Percentiles rank a stretch among this genome's conserved stretches.
These are phyloP conservation scores for Drosophila kohkoa DNA, from an alignment of 1,140 invertebrate genomes.

Conservation along the genomic window DNA sequence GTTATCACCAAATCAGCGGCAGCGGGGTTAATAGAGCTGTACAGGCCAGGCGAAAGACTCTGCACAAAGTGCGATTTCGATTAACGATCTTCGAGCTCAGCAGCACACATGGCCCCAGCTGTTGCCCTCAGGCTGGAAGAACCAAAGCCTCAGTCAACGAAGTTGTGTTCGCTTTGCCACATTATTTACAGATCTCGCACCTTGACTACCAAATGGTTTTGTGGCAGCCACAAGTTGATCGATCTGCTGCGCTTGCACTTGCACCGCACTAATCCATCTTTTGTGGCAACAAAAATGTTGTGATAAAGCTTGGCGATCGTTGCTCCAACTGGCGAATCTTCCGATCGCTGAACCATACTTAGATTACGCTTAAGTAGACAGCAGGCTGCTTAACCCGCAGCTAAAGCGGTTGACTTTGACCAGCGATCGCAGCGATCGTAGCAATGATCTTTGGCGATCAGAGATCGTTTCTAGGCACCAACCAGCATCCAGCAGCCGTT, in stretches of 20 bases:
- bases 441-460: constrained; percentile 10
- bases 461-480: constrained; percentile 34
- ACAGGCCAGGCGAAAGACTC: constrained; percentile 4
- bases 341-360: constrained; percentile 57
- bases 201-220: constrained; percentile 54
- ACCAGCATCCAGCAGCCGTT: constrained; percentile 7
- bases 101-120: constrained; percentile 64
- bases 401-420: constrained; percentile 82
- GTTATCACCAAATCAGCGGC: constrained; percentile 81
- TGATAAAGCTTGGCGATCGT: constrained; percentile 65
- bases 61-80: constrained; percentile 45
- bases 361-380: constrained; percentile 81
- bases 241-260: constrained; percentile 67
- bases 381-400: constrained; percentile 79
- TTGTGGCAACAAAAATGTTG: constrained; percentile 57
- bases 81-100: constrained; percentile 43
- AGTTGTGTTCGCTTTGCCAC: constrained; percentile 56
- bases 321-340: constrained; percentile 34
- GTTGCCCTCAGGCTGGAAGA: constrained; percentile 2
- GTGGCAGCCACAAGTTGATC: constrained; percentile 24
- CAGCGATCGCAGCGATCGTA: constrained; percentile 22
- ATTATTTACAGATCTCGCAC: constrained; percentile 80
- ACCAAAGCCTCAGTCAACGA: background rate
- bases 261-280: constrained; percentile 77
- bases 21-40: constrained; percentile 77